Evolutionary conservation across 2,113 vertebrate species (phyloP), one percentile per base, ranked within the genome.

Genomic region (Pipa parva): DNA sequence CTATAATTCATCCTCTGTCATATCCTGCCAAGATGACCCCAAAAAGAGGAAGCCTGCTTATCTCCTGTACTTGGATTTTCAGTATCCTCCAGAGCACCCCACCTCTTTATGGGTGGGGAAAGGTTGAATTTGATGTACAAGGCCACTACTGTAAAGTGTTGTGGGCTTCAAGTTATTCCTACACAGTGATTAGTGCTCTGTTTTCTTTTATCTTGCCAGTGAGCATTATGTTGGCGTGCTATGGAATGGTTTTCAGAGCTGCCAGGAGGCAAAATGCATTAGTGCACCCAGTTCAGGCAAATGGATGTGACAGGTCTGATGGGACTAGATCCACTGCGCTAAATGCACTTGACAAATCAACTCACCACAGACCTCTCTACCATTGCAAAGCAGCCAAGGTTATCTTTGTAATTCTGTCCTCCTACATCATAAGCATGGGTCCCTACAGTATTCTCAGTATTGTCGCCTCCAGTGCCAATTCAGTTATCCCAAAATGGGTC

Each of bases 1-100:
- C 89, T 72, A 95, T 94, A 73, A 93, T 95, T 73, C 90, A 95
- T 74, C 92, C 93, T 8, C 78, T 93, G 45, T 92, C 92, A 56
- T 95, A 95, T 72, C 90, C 92, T 4, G 81, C 88, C 57, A 89
- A 89, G 45, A 93, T 94, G 92, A 95, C 92, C 13, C 84, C 85
- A 2, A 84, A 87, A 70, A 74, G 90, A 63, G 89, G 90, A 56
- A 90, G 87, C 45, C 83, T 89, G 75, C 84, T 95, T 12, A 91
- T 95, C 42, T 78, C 84, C 2, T 85, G 84, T 76, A 94, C 92
- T 29, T 95, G 92, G 93, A 81, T 93, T 25, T 31, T 91, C 29
- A 87, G 91, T 46, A 52, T 90, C 26, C 72, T 92, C 46, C 93
- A 95, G 79, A 93, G 92, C 79, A 91, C 88, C 0, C 92, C 93